Percentiles rank a stretch among this genome's conserved stretches.
Conservation (phyloP, 2,888 invertebrate species). For the Protophormia terraenovae region DNA sequence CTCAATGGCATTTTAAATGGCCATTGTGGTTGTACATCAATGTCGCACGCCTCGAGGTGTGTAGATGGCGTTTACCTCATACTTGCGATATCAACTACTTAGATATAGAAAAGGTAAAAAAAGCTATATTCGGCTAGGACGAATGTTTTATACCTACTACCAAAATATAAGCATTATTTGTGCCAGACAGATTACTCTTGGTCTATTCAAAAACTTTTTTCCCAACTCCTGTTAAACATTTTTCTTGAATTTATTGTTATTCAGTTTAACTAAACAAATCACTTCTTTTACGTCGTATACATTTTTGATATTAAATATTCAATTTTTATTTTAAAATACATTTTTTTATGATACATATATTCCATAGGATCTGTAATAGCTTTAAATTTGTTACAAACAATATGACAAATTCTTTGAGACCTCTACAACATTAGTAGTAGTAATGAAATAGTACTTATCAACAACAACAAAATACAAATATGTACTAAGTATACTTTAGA, state of each 20-base stretch:
- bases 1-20: conserved; percentile 69
- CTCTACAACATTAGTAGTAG: not conserved
- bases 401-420: not conserved
- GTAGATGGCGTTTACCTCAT: conserved; percentile 65
- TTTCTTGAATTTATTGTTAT: too few species aligned
- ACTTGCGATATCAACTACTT: conserved; percentile 52
- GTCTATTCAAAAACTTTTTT: too few species aligned
- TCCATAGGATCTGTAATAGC: not conserved
- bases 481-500: not conserved
- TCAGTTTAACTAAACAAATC: too few species aligned
- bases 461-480: not conserved
- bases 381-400: not conserved
- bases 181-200: too few species aligned
- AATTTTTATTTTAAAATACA: too few species aligned
- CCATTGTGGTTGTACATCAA: conserved; percentile 68
- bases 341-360: too few species aligned
- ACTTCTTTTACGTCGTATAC: too few species aligned
- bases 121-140: not conserved
- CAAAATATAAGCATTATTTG: not conserved
- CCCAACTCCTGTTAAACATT: too few species aligned
- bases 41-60: conserved; percentile 64
- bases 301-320: too few species aligned
- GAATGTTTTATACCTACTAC: not conserved
- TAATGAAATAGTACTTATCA: not conserved
- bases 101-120: not conserved